Evolutionary conservation across 2,113 vertebrate genomes (phyloP), one percentile per base, ranked within the genome.

Genomic region (Oreochromis aureus): DNA sequence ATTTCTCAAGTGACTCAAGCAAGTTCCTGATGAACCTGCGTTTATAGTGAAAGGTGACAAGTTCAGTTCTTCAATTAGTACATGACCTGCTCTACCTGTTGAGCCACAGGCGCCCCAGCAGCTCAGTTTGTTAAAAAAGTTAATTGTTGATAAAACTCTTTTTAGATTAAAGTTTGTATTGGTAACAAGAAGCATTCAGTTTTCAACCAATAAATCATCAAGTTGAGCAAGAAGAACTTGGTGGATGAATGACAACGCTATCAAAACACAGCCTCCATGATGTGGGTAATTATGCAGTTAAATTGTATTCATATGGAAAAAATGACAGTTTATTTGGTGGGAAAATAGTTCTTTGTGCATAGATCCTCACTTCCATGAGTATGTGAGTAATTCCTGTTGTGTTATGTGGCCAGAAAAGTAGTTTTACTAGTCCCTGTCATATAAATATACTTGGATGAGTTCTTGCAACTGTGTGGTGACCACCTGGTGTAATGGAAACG

Each of bases 31-130:
- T 16, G 4, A 76, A 30, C 69, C 15, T 76, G 22, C 9, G 3
- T 30, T 76, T 76, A 0, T 76, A 10, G 0, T 48, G 4, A 76
- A 27, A 76, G 9, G 24, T 51, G 24, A 30, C 16, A 19, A 1
- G 10, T n/a, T 66, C 10, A 39, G 44, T 30, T 32, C 71, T 30
- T 46, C 18, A 66, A 39, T 66, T n/a, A 66, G 4, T 36, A 12
- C 32, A 66, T n/a, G 32, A 36, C 18, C 16, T 61, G 59, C 16
- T 63, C 59, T 19, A 63, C 30, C 18, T 66, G 32, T 32, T 39
- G 10, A 66, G 61, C n/a, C 32, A 66, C 61, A n/a, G 18, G 32
- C 6, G 10, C 0, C 0, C 61, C 32, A 66, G 61, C 61, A 66
- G 0, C 61, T 66, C 34, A 66, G 32, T 19, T 66, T 66, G 61